Base-by-base conservation (phyloP, 2,113 vertebrate species). In the Thalassoma bifasciatum region DNA sequence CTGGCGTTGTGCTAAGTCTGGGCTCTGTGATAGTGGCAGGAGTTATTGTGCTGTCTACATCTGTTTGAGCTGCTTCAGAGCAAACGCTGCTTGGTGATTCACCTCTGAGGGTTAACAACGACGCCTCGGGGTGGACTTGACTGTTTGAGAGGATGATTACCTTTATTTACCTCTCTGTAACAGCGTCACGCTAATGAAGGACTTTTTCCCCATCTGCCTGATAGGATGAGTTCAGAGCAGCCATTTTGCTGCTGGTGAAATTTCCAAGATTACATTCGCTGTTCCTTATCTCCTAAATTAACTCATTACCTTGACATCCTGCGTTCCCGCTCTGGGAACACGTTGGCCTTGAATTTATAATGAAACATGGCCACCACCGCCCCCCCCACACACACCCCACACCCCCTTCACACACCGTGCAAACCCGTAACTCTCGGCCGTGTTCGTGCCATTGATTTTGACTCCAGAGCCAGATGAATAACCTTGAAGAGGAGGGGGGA, bases 211-310 rank as follows among this genome's bases (percentile, higher is more conserved):
- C 46, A 21, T 58, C 53, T 66, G 44, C 84, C 67, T 68, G 70
- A 78, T 78, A 38, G 58, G 57, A 50, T 30, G 65, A 66, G 49
- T 79, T 10, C 13, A 46, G 54, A 78, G 79, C 77, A 78, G 65
- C 66, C 62, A 82, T 88, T 89, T 85, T 77, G 78, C 83, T 53
- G 65, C 84, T 70, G 59, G 86, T 80, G 59, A 84, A 88, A 82
- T 86, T 81, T 81, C 70, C 67, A 65, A 84, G 87, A 90, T 90
- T 89, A 73, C 74, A 78, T 88, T 88, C 84, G 88, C 86, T 66
- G 76, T 91, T 89, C 81, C 86, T 91, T 91, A 92, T 92, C 91
- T 91, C 63, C 77, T 85, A 89, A 93, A 90, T 90, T 77, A 89
- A 87, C 89, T 91, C 84, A 90, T 91, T 92, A 92, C 88, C 82